Percentiles rank a stretch among this genome's conserved stretches.
Evolutionary conservation across 2,888 invertebrate genomes (phyloP).

Genomic region (Cremastinae sp.): DNA sequence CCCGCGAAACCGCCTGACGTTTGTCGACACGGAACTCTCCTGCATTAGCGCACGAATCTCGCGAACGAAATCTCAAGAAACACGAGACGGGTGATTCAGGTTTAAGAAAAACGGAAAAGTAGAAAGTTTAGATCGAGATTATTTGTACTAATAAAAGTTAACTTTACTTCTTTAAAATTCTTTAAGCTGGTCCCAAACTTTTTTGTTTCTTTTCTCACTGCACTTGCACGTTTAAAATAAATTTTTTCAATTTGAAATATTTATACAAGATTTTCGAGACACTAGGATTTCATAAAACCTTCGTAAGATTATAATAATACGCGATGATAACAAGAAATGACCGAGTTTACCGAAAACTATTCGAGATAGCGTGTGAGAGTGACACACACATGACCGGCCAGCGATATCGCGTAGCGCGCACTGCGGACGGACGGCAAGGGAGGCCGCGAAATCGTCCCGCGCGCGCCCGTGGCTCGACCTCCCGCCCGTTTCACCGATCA

Average conservation of each 20-base stretch:
- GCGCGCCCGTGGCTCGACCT: slow-evolving; percentile 65
- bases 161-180: slow-evolving; percentile 12
- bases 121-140: not conserved
- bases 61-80: not conserved
- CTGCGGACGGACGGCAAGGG: slow-evolving; percentile 76
- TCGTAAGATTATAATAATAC: slow-evolving; percentile 2
- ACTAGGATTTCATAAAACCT: not conserved
- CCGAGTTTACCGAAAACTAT: slow-evolving; percentile 46
- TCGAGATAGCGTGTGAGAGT: slow-evolving; percentile 68
- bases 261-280: not conserved
- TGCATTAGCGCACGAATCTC: slow-evolving; percentile 10
- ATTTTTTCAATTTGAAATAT: not conserved
- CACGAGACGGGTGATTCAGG: not conserved
- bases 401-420: slow-evolving; percentile 79
- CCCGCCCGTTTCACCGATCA: slow-evolving; percentile 56
- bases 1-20: slow-evolving; percentile 35
- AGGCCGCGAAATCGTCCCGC: slow-evolving; percentile 70
- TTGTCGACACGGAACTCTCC: slow-evolving; percentile 4
- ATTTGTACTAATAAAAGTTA: slow-evolving; percentile 3
- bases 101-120: not conserved
- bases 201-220: slow-evolving; percentile 8
- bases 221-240: not conserved
- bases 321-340: slow-evolving; percentile 27
- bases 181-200: not conserved
- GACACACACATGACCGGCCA: slow-evolving; percentile 77